Base-by-base conservation (phyloP, 1,140 invertebrate species). In the Tetragnatha versicolor region DNA sequence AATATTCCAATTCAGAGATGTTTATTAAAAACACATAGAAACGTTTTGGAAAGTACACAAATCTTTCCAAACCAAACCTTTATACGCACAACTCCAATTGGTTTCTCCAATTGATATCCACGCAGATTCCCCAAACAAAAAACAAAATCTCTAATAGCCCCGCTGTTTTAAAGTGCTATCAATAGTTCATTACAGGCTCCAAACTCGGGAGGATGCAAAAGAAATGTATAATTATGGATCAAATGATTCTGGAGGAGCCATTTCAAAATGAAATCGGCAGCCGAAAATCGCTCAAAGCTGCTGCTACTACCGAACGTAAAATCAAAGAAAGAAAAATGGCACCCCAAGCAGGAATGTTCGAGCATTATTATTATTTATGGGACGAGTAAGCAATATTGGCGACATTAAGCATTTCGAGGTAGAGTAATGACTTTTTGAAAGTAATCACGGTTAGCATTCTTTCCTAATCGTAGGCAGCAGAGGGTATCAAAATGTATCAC, bases 151-250 rank as follows among this genome's bases (percentile, higher is more conserved):
- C 35, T 58, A 72, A 72, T 58, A 49, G 69, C 49, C 37, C 12
- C 33, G 49, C 17, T 72, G 37, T 49, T 58, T 58, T 72, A 58
- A 58, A 72, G 69, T 29, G 12, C 69, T 35, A 72, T 72, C 69
- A 72, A 72, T 72, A 58, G 20, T 37, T 58, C 69, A 72, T 72
- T 58, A 72, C 31, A 53, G 53, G 22, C 47, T 58, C 51, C 20
- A 25, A 58, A 42, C 33, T 69, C 20, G 29, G 17, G 27, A 63
- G 60, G 60, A 33, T 39, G 37, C 7, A 51, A n/a, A 51, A 75
- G 70, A 42, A 47, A 49, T 63, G 70, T 51, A 75, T 75, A 75
- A 75, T 75, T 75, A 75, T 75, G 70, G 70, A 75, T 75, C 55
- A 61, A 63, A 75, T 63, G 70, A 75, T 75, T 63, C 37, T n/a